phyloP scores from a whole-genome alignment of 2,113 vertebrate genomes.

The Isichthys henryi region DNA sequence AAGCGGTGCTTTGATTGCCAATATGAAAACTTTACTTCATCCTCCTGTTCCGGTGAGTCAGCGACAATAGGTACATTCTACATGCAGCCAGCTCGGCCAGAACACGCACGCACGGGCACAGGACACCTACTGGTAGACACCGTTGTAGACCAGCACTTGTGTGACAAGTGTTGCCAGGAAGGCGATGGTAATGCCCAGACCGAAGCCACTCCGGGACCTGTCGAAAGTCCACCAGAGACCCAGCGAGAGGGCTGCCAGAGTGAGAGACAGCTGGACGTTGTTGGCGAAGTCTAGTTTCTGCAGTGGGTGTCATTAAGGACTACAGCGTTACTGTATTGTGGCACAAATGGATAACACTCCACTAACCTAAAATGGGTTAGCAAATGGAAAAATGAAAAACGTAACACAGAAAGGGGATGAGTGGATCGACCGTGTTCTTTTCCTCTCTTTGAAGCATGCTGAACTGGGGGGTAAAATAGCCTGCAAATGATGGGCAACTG shows the following conservation, averaged over 20 bases:
- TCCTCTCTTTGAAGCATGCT: not conserved
- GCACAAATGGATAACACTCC: not conserved
- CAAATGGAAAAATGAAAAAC: not conserved
- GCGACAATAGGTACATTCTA: not conserved
- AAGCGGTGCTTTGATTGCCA: not conserved
- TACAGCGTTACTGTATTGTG: not conserved
- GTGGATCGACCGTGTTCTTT: not conserved
- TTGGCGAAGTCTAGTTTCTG: constrained; percentile 98
- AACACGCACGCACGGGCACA: not conserved
- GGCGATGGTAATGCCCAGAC: constrained; percentile 82
- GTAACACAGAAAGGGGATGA: not conserved
- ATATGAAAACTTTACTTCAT: not conserved
- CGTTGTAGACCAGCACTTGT: constrained; percentile 89
- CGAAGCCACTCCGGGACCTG: constrained; percentile 85
- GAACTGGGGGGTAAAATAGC: not conserved
- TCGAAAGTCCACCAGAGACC: constrained; percentile 97
- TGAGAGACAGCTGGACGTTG: constrained; percentile 90
- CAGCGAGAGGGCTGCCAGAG: constrained; percentile 83
- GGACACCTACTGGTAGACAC: constrained; percentile 85
- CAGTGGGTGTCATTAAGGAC: constrained; percentile 60
- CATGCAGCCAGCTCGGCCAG: not conserved
- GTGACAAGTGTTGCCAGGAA: constrained; percentile 84
- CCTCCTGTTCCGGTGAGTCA: not conserved
- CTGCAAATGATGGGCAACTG: not conserved
- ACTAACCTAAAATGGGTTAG: not conserved